Base-by-base conservation (phyloP, 92 coral and sea anemone species). In the Blastomussa wellsi region DNA sequence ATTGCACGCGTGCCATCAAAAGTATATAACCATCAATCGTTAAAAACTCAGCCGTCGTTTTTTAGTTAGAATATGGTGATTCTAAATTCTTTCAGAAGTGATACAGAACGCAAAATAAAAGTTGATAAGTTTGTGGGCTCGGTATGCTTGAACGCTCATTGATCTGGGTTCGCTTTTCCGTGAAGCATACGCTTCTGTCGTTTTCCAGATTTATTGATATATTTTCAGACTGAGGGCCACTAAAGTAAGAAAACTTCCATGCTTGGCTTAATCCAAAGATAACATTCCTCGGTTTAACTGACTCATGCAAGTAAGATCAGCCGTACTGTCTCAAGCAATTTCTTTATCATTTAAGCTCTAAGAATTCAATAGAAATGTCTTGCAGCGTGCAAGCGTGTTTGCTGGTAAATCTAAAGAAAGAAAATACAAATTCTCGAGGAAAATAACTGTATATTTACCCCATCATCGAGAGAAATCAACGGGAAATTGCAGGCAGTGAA, bases 361-460 rank as follows among this genome's bases (percentile, higher is more conserved):
- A 57, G 75, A 70, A 70, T 70, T 70, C n/a, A 70, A 70, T 36
- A 14, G 77, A 29, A 71, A 38, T 31, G 39, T 82, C 86, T 51
- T 74, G 69, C 74, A n/a, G 73, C 29, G 80, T 39, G n/a, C 32
- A 83, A 59, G 44, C 71, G 33, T 57, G 72, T 53, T 62, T 37
- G 35, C 49, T 41, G 59, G 24, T n/a, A 32, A 57, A 20, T 57
- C 8, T 38, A 35, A 51, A 33, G 28, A 41, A 22, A 2, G 33
- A 15, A 39, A 42, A 7, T 17, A 16, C 32, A 16, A 3, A 32
- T 15, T 51, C 59, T 47, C 73, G 24, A 36, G 26, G 19, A 41
- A 5, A 35, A 31, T 47, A 33, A 73, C 35, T 8, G 36, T 16
- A 9, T 29, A 41, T 31, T 37, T 20, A 28, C 60, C 57, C 60